Percentiles rank a stretch among this genome's conserved stretches.
Evolutionary conservation across 2,888 invertebrate species (phyloP).

Genomic region (Spicauda simplicius): DNA sequence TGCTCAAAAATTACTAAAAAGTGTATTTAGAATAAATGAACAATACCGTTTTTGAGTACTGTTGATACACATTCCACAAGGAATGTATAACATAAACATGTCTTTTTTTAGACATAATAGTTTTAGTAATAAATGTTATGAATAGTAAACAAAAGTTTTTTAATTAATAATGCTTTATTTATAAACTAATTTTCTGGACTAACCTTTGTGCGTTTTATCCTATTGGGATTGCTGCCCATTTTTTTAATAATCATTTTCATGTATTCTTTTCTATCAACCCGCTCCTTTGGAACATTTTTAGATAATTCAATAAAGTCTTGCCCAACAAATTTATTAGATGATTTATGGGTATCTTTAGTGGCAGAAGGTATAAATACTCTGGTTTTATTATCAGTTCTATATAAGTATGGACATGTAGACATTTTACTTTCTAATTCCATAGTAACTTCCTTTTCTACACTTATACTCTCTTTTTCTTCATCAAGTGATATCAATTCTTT

Average conservation of each 20-base stretch:
- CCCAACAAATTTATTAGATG: conserved; percentile 55
- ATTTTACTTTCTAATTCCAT: conserved; percentile 31
- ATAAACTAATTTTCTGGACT: conserved; percentile 33
- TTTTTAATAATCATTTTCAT: conserved; percentile 73
- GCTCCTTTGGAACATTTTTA: conserved; percentile 44
- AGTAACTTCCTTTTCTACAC: conserved; percentile 39
- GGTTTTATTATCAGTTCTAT: conserved; percentile 61
- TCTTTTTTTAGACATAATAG: conserved; percentile 77
- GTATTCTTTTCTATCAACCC: conserved; percentile 53
- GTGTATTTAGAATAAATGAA: conserved; percentile 46
- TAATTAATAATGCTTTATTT: conserved; percentile 46
- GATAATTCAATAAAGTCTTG: conserved; percentile 68
- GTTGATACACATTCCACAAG: conserved; percentile 64
- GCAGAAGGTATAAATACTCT: conserved; percentile 66
- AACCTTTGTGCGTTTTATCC: conserved; percentile 55
- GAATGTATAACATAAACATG: conserved; percentile 66
- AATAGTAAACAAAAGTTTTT: conserved; percentile 45
- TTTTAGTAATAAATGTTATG: conserved; percentile 58
- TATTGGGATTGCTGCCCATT: conserved; percentile 72
- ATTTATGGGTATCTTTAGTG: conserved; percentile 37
- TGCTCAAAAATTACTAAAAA: conserved; percentile 57
- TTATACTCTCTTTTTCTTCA: conserved; percentile 19
- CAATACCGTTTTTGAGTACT: conserved; percentile 57
- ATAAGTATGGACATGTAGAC: conserved; percentile 57
- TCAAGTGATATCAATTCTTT: conserved; percentile 10